Evolutionary conservation across 1,140 invertebrate genomes (phyloP).

Genomic region (Wasmannia auropunctata): DNA sequence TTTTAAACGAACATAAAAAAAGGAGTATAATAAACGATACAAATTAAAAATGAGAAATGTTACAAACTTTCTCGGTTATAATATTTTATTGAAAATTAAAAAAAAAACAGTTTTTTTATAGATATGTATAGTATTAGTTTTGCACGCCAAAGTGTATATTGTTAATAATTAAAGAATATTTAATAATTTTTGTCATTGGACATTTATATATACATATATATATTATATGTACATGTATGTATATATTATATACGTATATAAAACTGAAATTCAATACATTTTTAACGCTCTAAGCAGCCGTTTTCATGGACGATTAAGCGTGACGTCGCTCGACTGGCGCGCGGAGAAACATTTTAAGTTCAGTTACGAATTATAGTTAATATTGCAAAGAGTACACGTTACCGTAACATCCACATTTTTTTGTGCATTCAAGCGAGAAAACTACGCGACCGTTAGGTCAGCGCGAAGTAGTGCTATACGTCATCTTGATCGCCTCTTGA

Average conservation of each 20-base stretch:
- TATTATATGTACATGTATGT: too few species aligned
- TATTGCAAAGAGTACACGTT: slow-evolving; percentile 47
- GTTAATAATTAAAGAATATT: neutral
- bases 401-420: slow-evolving; percentile 34
- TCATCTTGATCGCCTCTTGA: neutral
- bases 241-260: neutral
- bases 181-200: neutral
- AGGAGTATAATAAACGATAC: neutral
- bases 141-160: too few species aligned
- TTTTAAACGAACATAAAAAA: too few species aligned
- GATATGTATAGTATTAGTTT: too few species aligned
- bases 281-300: neutral
- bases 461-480: neutral
- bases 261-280: neutral
- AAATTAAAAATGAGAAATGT: neutral
- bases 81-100: neutral
- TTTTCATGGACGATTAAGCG: slow-evolving; percentile 33
- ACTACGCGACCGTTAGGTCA: slow-evolving; percentile 23
- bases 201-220: neutral
- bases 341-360: slow-evolving; percentile 26
- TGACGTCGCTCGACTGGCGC: slow-evolving; percentile 6
- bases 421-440: slow-evolving; percentile 15
- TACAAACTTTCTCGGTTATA: neutral
- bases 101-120: too few species aligned
- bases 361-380: slow-evolving; percentile 47